phyloP scores from a whole-genome alignment of 2,113 vertebrate genomes.

The Synchiropus splendidus region DNA sequence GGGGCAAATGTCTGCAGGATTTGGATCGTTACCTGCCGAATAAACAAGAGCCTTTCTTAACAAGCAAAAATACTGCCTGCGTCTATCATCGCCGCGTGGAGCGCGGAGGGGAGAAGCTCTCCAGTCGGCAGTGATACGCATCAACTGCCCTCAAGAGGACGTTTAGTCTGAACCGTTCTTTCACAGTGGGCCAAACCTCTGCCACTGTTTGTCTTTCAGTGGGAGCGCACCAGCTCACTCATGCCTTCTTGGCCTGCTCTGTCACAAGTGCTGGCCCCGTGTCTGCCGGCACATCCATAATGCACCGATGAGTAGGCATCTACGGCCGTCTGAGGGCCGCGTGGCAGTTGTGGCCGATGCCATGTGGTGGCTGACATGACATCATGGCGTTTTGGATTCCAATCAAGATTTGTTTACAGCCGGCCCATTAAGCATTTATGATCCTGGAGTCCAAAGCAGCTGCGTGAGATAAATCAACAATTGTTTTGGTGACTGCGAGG shows the following conservation, averaged over 20 bases:
- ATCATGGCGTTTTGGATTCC: conserved; percentile 36
- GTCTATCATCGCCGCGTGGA: conserved; percentile 59
- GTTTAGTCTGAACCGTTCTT: conserved; percentile 43
- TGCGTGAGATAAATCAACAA: conserved; percentile 47
- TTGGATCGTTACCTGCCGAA: conserved; percentile 67
- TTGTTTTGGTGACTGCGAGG: conserved; percentile 6
- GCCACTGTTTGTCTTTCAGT: conserved; percentile 20
- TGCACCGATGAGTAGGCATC: neutral
- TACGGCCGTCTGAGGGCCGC: conserved; percentile 7
- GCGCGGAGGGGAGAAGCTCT: conserved; percentile 38
- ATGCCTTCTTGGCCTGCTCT: no score
- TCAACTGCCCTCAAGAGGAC: conserved; percentile 58
- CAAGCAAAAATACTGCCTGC: conserved; percentile 58
- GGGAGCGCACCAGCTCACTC: no score
- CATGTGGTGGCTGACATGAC: conserved; percentile 18
- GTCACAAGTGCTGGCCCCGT: no score
- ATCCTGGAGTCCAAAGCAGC: conserved; percentile 40
- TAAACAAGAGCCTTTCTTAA: conserved; percentile 62
- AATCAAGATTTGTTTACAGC: conserved; percentile 46
- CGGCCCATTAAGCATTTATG: conserved; percentile 33
- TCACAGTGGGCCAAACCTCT: conserved; percentile 33
- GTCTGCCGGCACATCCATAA: no score
- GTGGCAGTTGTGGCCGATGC: conserved; percentile 16
- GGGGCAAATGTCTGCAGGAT: conserved; percentile 62
- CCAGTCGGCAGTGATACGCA: conserved; percentile 51